These are phyloP conservation scores for Thumatha senex DNA, from an alignment of 2,888 invertebrate genomes.

Conservation along the genomic window DNA sequence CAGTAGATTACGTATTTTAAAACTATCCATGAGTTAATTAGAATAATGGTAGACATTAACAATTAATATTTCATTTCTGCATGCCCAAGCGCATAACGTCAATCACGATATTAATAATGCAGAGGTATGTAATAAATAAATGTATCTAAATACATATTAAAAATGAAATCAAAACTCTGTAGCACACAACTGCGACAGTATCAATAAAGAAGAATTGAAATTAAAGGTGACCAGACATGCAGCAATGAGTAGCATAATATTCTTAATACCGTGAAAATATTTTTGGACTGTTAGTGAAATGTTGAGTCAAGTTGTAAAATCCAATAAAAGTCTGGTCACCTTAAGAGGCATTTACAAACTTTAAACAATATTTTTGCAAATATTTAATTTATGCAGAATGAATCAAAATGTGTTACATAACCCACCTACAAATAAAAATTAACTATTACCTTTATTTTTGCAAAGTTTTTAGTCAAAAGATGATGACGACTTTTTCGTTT, in stretches of 20 bases:
- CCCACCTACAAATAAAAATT: too few relatives aligned
- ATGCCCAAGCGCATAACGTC: conserved; percentile 81
- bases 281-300: conserved; percentile 14
- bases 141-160: conserved; percentile 42
- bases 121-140: conserved; percentile 54
- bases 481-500: too few relatives aligned
- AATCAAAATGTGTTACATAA: too few relatives aligned
- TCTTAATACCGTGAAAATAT: conserved; percentile 10
- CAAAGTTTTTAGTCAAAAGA: too few relatives aligned
- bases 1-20: conserved; percentile 32
- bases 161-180: conserved; percentile 53
- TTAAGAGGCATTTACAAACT: conserved; percentile 27
- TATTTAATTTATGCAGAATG: too few relatives aligned
- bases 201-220: conserved; percentile 45
- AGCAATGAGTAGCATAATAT: conserved; percentile 63
- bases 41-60: conserved; percentile 52
- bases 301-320: conserved; percentile 12
- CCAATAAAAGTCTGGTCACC: conserved; percentile 74
- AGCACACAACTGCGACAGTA: conserved; percentile 61
- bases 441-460: too few relatives aligned
- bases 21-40: conserved; percentile 50
- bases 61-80: conserved; percentile 77
- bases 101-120: conserved; percentile 62
- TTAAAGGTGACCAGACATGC: conserved; percentile 82
- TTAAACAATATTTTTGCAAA: too few relatives aligned